These are phyloP conservation scores for Drosophila littoralis DNA, from an alignment of 1,140 invertebrate species.

Conservation along the genomic window DNA sequence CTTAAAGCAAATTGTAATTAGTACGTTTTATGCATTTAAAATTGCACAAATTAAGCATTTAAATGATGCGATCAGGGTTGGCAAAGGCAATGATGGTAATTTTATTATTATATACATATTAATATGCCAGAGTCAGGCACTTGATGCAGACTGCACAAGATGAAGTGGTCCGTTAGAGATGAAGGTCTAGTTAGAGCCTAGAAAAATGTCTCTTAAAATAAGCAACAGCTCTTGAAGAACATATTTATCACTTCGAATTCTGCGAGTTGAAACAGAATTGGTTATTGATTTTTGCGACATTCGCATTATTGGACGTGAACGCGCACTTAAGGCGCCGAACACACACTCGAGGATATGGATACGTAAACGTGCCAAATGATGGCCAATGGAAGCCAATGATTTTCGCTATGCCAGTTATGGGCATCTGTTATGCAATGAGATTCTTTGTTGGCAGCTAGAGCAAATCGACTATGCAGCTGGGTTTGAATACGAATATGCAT, in stretches of 20 bases:
- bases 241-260: constrained; percentile 4
- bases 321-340: constrained; percentile 22
- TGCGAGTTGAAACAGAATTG: constrained; percentile 8
- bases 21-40: constrained; percentile 10
- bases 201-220: neutral
- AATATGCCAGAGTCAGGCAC: neutral
- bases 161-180: neutral
- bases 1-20: constrained; percentile 24
- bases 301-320: constrained; percentile 32
- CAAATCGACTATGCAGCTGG: neutral
- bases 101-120: constrained; percentile 19
- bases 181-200: too few relatives aligned
- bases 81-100: neutral
- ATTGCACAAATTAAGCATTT: constrained; percentile 30
- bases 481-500: constrained; percentile 33
- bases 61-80: constrained; percentile 12
- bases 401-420: constrained; percentile 20
- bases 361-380: neutral
- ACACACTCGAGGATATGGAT: constrained; percentile 23
- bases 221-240: neutral
- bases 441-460: constrained; percentile 17
- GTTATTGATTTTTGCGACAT: constrained; percentile 24
- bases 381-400: constrained; percentile 40
- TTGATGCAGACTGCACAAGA: neutral
- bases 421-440: constrained; percentile 21